These are phyloP conservation scores for Calephelis nemesis DNA, from an alignment of 1,140 invertebrate genomes.

Conservation along the genomic window DNA sequence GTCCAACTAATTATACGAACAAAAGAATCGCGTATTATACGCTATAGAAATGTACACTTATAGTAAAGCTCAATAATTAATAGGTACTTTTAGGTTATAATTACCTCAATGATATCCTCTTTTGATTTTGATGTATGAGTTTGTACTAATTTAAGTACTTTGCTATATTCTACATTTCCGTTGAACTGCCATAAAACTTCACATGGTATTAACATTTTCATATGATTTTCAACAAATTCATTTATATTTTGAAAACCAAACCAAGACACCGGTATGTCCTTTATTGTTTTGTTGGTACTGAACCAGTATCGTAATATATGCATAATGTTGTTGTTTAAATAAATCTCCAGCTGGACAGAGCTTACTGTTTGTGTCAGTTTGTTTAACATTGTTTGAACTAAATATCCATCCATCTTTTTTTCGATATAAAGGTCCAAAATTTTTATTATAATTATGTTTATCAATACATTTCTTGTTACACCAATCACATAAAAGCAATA, in stretches of 20 bases:
- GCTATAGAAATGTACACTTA: too few species aligned
- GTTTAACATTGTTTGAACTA: conserved; percentile 55
- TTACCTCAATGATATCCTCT: conserved; percentile 52
- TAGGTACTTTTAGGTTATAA: background rate
- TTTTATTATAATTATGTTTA: conserved; percentile 45
- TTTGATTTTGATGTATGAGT: conserved; percentile 31
- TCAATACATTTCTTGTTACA: conserved; percentile 36
- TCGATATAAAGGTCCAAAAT: conserved; percentile 48
- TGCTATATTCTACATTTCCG: conserved; percentile 46
- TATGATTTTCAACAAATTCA: conserved; percentile 45
- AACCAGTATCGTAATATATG: conserved; percentile 56
- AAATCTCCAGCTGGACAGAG: conserved; percentile 38
- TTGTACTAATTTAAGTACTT: conserved; percentile 37
- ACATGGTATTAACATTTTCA: conserved; percentile 50
- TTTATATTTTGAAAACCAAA: conserved; percentile 45
- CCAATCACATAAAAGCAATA: conserved; percentile 54
- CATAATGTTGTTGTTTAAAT: conserved; percentile 49
- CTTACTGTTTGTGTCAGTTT: conserved; percentile 38
- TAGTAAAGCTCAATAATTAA: background rate
- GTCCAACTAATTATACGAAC: too few species aligned
- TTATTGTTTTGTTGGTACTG: conserved; percentile 39
- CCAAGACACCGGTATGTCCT: conserved; percentile 49
- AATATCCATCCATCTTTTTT: conserved; percentile 45
- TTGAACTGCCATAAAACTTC: conserved; percentile 56
- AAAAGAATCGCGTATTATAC: too few species aligned